phyloP scores from a whole-genome alignment of 2,797 vertebrate species.

The Propithecus perrieri region DNA sequence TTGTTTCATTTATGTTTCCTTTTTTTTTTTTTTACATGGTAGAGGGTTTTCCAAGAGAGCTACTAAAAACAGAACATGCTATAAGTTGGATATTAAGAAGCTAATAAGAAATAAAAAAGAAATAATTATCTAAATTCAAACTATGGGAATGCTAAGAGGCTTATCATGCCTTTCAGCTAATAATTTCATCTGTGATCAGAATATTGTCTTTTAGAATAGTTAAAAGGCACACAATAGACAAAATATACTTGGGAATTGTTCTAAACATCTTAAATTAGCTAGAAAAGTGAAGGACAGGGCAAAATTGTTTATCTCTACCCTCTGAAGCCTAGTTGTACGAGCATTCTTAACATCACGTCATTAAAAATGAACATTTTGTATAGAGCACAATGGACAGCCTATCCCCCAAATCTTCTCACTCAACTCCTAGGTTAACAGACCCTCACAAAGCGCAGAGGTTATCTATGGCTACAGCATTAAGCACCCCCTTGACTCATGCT shows the following conservation, averaged over 20 bases:
- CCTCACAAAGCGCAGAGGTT: background rate
- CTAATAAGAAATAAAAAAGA: background rate
- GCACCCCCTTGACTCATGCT: background rate
- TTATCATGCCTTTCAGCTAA: background rate
- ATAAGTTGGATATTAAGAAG: background rate
- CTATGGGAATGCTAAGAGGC: background rate
- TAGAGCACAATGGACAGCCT: background rate
- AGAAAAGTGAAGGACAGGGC: background rate
- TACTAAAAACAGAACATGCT: background rate
- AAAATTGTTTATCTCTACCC: background rate
- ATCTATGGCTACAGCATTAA: background rate
- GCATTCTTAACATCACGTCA: background rate
- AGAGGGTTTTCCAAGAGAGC: conserved; percentile 7
- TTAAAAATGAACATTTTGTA: background rate
- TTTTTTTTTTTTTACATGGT: background rate
- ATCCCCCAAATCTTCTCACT: background rate
- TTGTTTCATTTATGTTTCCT: conserved; percentile 11
- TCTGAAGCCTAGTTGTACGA: background rate
- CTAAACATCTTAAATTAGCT: background rate
- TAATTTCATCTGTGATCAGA: background rate
- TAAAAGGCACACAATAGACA: background rate
- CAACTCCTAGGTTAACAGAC: background rate
- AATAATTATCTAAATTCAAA: background rate
- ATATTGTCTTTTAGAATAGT: background rate
- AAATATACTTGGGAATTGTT: background rate